These are phyloP conservation scores for Pogonocichla stellata DNA, from an alignment of 2,113 vertebrate genomes.

Conservation along the genomic window DNA sequence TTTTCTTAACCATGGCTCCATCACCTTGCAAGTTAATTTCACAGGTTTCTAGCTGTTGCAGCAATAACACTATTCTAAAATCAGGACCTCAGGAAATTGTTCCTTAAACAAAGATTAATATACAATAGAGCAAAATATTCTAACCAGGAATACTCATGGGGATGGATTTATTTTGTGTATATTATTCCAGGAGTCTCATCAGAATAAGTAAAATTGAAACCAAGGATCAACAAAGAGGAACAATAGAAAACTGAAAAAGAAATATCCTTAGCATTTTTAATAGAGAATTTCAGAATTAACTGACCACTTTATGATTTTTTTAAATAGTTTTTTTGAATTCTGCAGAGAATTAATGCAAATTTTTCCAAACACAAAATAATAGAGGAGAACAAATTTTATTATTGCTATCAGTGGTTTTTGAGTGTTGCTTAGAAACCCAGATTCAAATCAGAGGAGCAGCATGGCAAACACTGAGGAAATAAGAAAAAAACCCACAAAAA, in stretches of 20 bases:
- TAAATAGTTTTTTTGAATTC: neutral
- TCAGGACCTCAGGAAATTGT: constrained; percentile 1
- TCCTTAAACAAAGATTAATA: constrained; percentile 16
- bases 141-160: neutral
- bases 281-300: neutral
- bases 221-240: neutral
- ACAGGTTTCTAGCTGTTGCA: neutral
- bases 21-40: neutral
- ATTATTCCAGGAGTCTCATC: neutral
- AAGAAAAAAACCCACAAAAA: neutral
- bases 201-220: neutral
- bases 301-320: neutral
- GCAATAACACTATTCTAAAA: neutral
- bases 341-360: neutral
- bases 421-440: neutral
- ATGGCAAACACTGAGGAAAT: neutral
- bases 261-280: neutral
- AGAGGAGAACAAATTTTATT: neutral
- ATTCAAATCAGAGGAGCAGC: neutral
- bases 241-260: neutral
- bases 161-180: neutral
- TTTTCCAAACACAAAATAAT: neutral
- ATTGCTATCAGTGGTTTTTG: neutral
- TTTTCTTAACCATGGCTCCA: neutral
- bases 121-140: neutral